A percentile compares a stretch with the other conserved stretches of the same genome.
These are phyloP conservation scores for Lacerta bilineata DNA, from an alignment of 2,797 vertebrate species.

Conservation along the genomic window DNA sequence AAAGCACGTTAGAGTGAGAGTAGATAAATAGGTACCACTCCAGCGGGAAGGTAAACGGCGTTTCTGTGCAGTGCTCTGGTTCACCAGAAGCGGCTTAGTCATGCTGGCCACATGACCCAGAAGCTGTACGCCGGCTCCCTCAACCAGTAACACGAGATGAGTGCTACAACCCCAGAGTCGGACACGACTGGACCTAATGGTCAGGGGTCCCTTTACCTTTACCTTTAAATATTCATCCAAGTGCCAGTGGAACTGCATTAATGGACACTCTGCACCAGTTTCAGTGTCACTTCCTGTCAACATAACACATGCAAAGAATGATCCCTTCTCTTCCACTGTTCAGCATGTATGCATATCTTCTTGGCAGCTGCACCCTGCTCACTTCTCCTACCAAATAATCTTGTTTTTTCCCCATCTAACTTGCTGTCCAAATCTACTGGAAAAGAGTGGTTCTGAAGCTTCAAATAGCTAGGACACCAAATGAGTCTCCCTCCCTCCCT, in stretches of 20 bases:
- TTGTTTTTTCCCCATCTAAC: constrained; percentile 37
- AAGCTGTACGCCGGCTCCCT: too few relatives aligned
- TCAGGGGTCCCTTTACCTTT: too few relatives aligned
- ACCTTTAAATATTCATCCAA: constrained; percentile 11
- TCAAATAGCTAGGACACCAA: constrained; percentile 40
- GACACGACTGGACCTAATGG: too few relatives aligned
- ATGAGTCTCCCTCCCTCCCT: neutral
- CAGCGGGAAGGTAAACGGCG: too few relatives aligned
- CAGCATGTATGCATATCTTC: constrained; percentile 32
- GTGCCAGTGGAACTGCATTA: constrained; percentile 38
- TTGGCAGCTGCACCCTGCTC: neutral
- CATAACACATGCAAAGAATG: neutral
- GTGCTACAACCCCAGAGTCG: too few relatives aligned
- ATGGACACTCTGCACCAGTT: neutral
- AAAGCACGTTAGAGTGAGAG: too few relatives aligned
- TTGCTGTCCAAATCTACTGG: constrained; percentile 26
- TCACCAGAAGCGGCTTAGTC: too few relatives aligned
- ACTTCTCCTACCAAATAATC: constrained; percentile 33
- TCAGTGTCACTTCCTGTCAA: neutral
- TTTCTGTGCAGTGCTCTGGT: too few relatives aligned
- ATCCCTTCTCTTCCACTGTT: neutral
- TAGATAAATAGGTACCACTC: too few relatives aligned
- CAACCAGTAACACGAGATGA: too few relatives aligned
- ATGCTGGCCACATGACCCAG: too few relatives aligned
- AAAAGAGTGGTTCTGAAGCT: constrained; percentile 48